Evolutionary conservation across 2,888 invertebrate genomes (phyloP).

Genomic region (Volucella inflata): DNA sequence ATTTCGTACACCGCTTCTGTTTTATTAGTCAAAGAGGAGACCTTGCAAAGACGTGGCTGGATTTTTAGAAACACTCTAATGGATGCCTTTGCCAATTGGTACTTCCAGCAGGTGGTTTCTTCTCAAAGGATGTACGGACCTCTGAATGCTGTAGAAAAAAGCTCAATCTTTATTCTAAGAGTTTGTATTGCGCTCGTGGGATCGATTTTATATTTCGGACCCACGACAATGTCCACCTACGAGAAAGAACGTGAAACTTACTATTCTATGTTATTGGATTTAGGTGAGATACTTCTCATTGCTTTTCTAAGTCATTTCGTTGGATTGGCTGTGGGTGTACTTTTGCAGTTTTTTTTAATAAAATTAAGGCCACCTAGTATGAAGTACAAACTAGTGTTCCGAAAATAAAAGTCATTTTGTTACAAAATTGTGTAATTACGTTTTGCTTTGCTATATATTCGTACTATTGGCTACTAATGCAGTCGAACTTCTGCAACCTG

Average conservation of each 20-base stretch:
- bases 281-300: constrained; percentile 20
- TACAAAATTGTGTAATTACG: no score
- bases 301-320: constrained; percentile 29
- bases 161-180: constrained; percentile 33
- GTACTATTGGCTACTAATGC: no score
- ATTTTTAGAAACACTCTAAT: constrained; percentile 36
- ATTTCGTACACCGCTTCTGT: background rate
- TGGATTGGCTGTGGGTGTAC: background rate
- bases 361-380: background rate
- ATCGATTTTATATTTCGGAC: constrained; percentile 56
- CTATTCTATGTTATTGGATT: constrained; percentile 51
- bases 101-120: constrained; percentile 22
- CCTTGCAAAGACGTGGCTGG: background rate
- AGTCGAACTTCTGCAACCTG: no score
- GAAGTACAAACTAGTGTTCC: background rate
- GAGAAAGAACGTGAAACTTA: constrained; percentile 76
- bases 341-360: background rate
- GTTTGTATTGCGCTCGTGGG: constrained; percentile 30
- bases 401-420: background rate
- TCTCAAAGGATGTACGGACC: constrained; percentile 10
- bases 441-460: no score
- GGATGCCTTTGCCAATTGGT: constrained; percentile 50
- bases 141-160: constrained; percentile 38
- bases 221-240: constrained; percentile 75
- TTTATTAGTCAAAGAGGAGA: background rate